Evolutionary conservation across 2,113 vertebrate genomes (phyloP).

Genomic region (Silurus asotus): DNA sequence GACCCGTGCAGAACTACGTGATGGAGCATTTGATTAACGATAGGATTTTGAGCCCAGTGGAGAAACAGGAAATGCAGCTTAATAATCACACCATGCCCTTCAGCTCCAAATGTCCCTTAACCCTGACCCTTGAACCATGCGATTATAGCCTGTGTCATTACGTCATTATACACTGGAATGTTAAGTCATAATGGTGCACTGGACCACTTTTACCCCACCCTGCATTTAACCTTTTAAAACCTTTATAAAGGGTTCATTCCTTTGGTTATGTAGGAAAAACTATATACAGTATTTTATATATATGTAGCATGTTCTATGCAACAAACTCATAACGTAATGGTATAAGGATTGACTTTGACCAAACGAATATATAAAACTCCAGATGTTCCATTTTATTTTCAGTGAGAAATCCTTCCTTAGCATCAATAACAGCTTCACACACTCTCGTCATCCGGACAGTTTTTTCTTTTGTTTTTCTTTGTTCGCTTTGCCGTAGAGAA

Average conservation of each 20-base stretch:
- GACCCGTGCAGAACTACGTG: not conserved
- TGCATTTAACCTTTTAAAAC: not conserved
- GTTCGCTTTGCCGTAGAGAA: too few relatives aligned
- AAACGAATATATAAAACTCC: too few relatives aligned
- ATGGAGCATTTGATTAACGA: not conserved
- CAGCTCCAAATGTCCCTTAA: not conserved
- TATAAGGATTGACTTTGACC: too few relatives aligned
- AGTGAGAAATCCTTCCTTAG: too few relatives aligned
- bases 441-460: too few relatives aligned
- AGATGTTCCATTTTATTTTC: too few relatives aligned
- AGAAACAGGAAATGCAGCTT: conserved; percentile 10
- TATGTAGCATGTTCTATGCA: too few relatives aligned
- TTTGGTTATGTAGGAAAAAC: too few relatives aligned
- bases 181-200: not conserved
- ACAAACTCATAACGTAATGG: too few relatives aligned
- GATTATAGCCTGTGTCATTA: not conserved
- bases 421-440: too few relatives aligned
- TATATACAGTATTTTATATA: too few relatives aligned
- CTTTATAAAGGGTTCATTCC: not conserved
- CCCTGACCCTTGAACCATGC: not conserved
- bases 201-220: not conserved
- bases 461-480: too few relatives aligned
- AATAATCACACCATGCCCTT: not conserved
- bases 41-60: not conserved
- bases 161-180: not conserved